These are phyloP conservation scores for Microcebus ravelobensis DNA, from an alignment of 2,113 vertebrate species.

Conservation along the genomic window DNA sequence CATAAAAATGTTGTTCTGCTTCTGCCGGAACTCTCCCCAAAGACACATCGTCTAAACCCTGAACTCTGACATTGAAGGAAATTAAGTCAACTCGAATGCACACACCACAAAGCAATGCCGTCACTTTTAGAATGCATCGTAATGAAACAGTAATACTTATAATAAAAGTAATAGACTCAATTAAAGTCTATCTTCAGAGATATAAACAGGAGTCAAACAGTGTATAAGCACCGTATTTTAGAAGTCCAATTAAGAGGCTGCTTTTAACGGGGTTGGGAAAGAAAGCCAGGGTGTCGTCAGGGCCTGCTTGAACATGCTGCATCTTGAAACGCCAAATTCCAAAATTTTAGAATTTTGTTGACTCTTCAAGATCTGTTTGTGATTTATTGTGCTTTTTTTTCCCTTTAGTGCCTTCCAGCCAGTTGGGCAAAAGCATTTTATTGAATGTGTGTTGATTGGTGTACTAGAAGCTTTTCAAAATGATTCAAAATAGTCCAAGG, in stretches of 20 bases:
- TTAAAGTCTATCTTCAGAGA: conserved; percentile 44
- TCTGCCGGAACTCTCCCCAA: not conserved
- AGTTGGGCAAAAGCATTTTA: not conserved
- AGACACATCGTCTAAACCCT: not conserved
- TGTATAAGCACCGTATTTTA: not conserved
- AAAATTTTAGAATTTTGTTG: not conserved
- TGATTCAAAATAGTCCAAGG: not conserved
- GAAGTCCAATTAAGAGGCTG: conserved; percentile 60
- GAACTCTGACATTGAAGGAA: not conserved
- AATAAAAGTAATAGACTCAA: conserved; percentile 32
- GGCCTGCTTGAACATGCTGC: not conserved
- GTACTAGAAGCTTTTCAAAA: not conserved
- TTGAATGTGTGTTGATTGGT: not conserved
- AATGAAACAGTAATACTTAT: not conserved
- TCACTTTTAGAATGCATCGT: not conserved
- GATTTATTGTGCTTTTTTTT: not conserved
- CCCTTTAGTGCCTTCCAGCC: not conserved
- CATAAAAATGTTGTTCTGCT: not conserved
- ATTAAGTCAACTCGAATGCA: not conserved
- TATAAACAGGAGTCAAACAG: conserved; percentile 17
- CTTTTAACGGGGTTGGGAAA: not conserved
- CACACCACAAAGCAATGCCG: not conserved
- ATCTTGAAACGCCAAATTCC: not conserved
- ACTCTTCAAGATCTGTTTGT: not conserved
- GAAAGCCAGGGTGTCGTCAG: not conserved